phyloP scores from a whole-genome alignment of 30 jellyfish, hydroid and myxozoan genomes.

The Phacellophora camtschatica region DNA sequence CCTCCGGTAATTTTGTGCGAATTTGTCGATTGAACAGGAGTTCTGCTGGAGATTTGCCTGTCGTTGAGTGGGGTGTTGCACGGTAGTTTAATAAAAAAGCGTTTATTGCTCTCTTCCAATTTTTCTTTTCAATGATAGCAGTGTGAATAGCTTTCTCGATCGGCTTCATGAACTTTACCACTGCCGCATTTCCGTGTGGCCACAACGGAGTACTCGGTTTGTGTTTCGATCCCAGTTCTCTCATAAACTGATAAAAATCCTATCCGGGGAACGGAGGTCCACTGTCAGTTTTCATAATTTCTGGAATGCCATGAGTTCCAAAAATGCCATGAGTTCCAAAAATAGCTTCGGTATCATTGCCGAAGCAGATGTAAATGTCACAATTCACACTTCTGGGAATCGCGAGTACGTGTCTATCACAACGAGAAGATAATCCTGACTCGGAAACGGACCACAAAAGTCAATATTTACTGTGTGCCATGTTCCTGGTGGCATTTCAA shows the following conservation, averaged over 20 bases:
- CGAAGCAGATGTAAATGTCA: neutral
- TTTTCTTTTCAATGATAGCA: neutral
- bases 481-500: neutral
- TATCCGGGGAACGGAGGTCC: neutral
- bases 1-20: neutral
- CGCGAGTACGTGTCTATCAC: neutral
- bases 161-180: neutral
- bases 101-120: neutral
- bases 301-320: too few species aligned
- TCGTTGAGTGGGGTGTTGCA: neutral
- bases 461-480: neutral
- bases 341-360: neutral
- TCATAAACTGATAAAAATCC: neutral
- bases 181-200: neutral
- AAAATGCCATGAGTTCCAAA: neutral
- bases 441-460: neutral
- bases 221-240: neutral
- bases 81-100: neutral
- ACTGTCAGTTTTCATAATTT: too few species aligned
- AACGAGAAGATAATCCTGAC: neutral
- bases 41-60: neutral
- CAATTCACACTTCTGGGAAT: neutral
- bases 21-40: neutral
- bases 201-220: neutral
- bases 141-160: neutral